A percentile compares a stretch with the other conserved stretches of the same genome.
Conservation (phyloP, 2,888 invertebrate genomes). For the Campoletis raptor region DNA sequence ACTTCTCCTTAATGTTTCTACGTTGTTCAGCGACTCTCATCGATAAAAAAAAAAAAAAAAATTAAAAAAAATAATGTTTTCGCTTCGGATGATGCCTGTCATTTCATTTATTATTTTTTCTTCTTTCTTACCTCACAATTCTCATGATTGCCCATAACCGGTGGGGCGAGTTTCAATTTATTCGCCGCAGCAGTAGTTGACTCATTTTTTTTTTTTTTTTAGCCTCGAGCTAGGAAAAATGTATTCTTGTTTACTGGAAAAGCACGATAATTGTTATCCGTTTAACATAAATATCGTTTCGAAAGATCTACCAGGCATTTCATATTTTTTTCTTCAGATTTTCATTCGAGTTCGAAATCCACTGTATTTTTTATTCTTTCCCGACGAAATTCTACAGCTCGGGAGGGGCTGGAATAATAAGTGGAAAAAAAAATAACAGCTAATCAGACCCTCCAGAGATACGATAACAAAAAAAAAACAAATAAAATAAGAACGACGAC, state of each 20-base stretch:
- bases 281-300: neutral
- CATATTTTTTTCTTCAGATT: neutral
- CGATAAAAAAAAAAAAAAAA: neutral
- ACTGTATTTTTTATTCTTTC: neutral
- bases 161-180: slow-evolving; percentile 18
- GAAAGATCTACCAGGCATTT: neutral
- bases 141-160: slow-evolving; percentile 10
- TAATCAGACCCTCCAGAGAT: slow-evolving; percentile 11
- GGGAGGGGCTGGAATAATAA: neutral
- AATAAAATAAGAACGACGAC: neutral
- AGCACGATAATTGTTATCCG: neutral
- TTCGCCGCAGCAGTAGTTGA: neutral
- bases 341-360: neutral
- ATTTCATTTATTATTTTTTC: slow-evolving; percentile 9
- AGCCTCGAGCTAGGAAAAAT: slow-evolving; percentile 9
- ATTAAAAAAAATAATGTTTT: neutral
- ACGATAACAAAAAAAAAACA: neutral
- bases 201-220: slow-evolving; percentile 10
- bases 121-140: slow-evolving; percentile 6
- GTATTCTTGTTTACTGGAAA: neutral
- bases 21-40: neutral
- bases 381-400: neutral
- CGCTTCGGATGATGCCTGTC: neutral
- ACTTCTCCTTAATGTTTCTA: neutral
- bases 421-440: slow-evolving; percentile 14